Base-by-base conservation (phyloP, 1,140 invertebrate species). In the Drosophila jambulina region DNA sequence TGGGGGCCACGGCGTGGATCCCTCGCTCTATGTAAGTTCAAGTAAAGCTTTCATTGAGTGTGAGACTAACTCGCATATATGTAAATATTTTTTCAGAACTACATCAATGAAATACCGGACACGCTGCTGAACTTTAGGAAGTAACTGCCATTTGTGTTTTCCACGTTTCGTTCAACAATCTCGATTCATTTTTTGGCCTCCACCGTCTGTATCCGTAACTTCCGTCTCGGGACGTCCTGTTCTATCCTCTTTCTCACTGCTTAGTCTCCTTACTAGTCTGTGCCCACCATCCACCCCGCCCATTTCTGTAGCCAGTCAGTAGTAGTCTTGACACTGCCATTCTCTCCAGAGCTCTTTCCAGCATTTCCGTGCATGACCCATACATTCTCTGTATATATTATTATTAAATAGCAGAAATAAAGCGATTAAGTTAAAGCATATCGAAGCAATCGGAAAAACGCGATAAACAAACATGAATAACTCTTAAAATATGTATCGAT, bases 11-110 rank as follows among this genome's bases (percentile, higher is more conserved):
- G 93, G 94, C 32, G 93, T 93, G 75, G 85, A 94, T 68, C 93
- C 94, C 32, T 94, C 95, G 74, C 93, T 95, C 93, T 96, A 95
- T 88, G 95, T 95, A 93, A 95, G 95, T 94, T 15, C 17, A 46
- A 4, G 1, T 7, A 15, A n/a, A 2, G 10, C 0, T 29, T 9
- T 46, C 0, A 7, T 0, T 13, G 2, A 1, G 1, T 15, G 0
- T 7, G 15, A 23, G n/a, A 5, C 15, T 25, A 17, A 38, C 23
- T 32, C 9, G 3, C 34, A 19, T 12, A 13, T 19, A 8, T 21
- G 6, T 19, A 45, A 60, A 23, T 46, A 13, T 15, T 45, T 57
- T 92, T 78, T 17, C 70, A 93, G 92, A 93, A 92, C 67, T 91
- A 92, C 48, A 81, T 93, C 23, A 93, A 93, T 48, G 92, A 93